Conservation (phyloP, 2,888 invertebrate genomes). For the Gortyna flavago region DNA sequence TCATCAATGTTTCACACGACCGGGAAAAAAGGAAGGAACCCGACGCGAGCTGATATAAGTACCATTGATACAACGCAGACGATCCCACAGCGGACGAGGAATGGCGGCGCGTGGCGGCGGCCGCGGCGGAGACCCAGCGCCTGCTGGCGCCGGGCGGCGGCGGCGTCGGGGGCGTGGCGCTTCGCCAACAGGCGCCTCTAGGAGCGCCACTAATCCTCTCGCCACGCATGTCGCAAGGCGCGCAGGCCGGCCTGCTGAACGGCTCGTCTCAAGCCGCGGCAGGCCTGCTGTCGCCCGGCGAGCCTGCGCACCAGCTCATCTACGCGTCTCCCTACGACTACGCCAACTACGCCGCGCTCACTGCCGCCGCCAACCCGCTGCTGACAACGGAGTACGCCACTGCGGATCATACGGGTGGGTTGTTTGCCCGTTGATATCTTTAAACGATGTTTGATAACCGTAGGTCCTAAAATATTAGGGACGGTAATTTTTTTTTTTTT, state of each 20-base stretch:
- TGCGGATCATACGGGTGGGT: conserved; percentile 98
- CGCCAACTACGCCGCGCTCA: conserved; percentile 96
- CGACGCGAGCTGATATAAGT: conserved; percentile 58
- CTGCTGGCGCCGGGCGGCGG: conserved; percentile 91
- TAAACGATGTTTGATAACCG: conserved; percentile 75
- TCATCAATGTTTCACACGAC: conserved; percentile 41
- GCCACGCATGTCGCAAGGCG: conserved; percentile 96
- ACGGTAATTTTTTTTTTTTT: not conserved
- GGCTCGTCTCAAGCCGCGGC: conserved; percentile 83
- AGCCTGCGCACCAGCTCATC: conserved; percentile 95
- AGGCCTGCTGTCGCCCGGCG: conserved; percentile 89
- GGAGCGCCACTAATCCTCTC: conserved; percentile 98
- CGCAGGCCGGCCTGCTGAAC: conserved; percentile 92
- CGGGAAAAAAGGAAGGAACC: conserved; percentile 38
- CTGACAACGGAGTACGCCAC: conserved; percentile 94
- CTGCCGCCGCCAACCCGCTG: conserved; percentile 94
- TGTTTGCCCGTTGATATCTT: conserved; percentile 89
- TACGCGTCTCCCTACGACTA: conserved; percentile 97
- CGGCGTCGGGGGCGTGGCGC: conserved; percentile 87
- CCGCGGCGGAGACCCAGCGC: conserved; percentile 95
- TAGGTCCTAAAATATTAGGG: conserved; percentile 5
- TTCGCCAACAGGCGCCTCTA: conserved; percentile 93
- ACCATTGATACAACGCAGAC: conserved; percentile 86
- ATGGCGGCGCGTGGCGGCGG: conserved; percentile 95
- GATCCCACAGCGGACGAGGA: conserved; percentile 94